Percentiles rank a stretch among this genome's conserved stretches.
These are phyloP conservation scores for Cryptoprocta ferox DNA, from an alignment of 2,797 vertebrate genomes.

Conservation along the genomic window DNA sequence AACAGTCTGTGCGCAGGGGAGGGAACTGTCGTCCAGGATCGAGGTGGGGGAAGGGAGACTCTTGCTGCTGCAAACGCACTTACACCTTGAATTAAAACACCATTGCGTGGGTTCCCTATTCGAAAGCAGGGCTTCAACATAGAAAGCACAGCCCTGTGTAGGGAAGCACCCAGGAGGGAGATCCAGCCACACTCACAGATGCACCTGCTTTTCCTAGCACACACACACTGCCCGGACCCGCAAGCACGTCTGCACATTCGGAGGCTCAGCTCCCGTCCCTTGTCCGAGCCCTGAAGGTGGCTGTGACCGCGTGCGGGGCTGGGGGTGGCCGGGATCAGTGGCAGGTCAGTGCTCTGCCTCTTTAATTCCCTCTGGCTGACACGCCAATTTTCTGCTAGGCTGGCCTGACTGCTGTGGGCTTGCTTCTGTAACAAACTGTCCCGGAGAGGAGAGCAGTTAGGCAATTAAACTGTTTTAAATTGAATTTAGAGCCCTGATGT, in stretches of 20 bases:
- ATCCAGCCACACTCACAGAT: too few species aligned
- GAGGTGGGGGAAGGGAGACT: background rate
- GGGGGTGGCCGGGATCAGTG: conserved; percentile 71
- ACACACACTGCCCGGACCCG: background rate
- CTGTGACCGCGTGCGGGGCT: background rate
- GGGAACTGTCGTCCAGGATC: background rate
- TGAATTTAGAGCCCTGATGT: conserved; percentile 88
- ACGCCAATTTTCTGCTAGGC: conserved; percentile 95
- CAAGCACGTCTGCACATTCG: rapidly evolving
- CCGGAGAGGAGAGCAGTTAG: conserved; percentile 94
- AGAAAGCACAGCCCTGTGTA: background rate
- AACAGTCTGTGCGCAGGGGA: background rate
- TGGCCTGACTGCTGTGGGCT: conserved; percentile 91
- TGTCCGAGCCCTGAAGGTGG: background rate
- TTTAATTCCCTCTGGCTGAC: conserved; percentile 93
- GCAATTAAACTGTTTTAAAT: conserved; percentile 94
- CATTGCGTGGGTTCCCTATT: background rate
- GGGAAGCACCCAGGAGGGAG: background rate
- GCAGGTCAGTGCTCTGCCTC: conserved; percentile 89
- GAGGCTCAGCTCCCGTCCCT: background rate
- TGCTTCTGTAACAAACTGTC: conserved; percentile 92
- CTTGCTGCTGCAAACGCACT: background rate
- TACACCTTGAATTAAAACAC: background rate
- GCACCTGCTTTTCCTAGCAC: background rate
- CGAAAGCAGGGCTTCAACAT: background rate